Percentiles rank a stretch among this genome's conserved stretches.
These are phyloP conservation scores for Leontopithecus rosalia DNA, from an alignment of 2,797 vertebrate genomes.

Conservation along the genomic window DNA sequence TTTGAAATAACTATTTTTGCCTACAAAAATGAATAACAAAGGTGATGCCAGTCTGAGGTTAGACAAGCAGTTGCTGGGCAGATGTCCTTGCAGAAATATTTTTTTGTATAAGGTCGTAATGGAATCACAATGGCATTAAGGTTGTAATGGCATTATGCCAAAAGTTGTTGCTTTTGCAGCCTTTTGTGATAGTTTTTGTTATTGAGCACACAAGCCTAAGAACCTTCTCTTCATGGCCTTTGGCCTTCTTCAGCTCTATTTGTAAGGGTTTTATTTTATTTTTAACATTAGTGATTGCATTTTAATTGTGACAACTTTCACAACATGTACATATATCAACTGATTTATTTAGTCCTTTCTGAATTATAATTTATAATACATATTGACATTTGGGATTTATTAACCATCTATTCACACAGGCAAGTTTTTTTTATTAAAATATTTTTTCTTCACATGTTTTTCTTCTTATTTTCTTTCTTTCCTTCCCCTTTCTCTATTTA, in stretches of 20 bases:
- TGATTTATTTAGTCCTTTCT: background rate
- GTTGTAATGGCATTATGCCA: background rate
- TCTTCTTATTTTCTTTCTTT: background rate
- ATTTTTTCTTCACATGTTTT: background rate
- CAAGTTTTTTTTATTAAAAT: background rate
- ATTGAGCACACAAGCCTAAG: background rate
- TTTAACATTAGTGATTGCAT: background rate
- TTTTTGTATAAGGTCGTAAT: background rate
- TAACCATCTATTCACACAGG: background rate
- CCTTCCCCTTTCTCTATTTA: background rate
- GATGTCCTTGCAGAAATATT: background rate
- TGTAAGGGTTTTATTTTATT: background rate
- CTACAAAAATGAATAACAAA: background rate
- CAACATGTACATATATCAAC: background rate
- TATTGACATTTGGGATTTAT: constrained; percentile 1
- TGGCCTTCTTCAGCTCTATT: background rate
- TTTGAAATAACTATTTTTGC: background rate
- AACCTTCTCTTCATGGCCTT: background rate
- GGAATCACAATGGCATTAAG: background rate
- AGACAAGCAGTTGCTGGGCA: background rate
- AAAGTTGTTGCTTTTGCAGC: background rate
- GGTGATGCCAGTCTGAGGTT: background rate
- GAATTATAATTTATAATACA: constrained; percentile 33
- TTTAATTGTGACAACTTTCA: background rate
- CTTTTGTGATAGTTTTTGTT: background rate